A percentile compares a stretch with the other conserved stretches of the same genome.
Evolutionary conservation across 2,113 vertebrate genomes (phyloP).

Genomic region (Andinoacara biseriatus): DNA sequence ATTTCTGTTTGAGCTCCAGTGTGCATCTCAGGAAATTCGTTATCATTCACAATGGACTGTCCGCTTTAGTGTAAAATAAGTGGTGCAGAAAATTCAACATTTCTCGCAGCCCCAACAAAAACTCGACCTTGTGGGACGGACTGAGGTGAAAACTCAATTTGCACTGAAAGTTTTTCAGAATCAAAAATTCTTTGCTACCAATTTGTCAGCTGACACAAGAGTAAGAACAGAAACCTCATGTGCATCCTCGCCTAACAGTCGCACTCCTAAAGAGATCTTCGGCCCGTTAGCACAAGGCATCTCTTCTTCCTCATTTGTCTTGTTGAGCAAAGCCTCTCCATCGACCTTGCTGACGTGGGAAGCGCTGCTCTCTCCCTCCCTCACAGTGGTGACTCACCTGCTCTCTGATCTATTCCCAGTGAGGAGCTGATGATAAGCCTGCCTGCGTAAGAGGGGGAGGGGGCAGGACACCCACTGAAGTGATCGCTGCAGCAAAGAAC

Average conservation of each 20-base stretch:
- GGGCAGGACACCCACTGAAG: conserved; percentile 47
- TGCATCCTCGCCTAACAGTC: conserved; percentile 7
- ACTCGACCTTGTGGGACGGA: conserved; percentile 26
- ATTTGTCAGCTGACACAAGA: not conserved
- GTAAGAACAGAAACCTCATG: not conserved
- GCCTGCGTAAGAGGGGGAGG: conserved; percentile 29
- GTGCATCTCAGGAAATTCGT: conserved; percentile 14
- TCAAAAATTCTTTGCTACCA: not conserved
- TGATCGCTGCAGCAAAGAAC: conserved; percentile 58
- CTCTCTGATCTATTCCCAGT: conserved; percentile 71
- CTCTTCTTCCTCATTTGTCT: conserved; percentile 11
- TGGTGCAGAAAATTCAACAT: conserved; percentile 26
- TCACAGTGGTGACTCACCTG: conserved; percentile 76
- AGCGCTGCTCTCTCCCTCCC: conserved; percentile 41
- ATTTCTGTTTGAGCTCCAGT: not conserved
- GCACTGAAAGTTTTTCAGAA: conserved; percentile 33
- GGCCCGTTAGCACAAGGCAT: not conserved
- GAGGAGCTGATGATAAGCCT: conserved; percentile 57
- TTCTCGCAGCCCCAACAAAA: conserved; percentile 29
- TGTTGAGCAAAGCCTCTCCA: conserved; percentile 23
- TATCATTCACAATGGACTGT: conserved; percentile 5
- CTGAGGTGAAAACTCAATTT: conserved; percentile 17
- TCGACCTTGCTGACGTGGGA: conserved; percentile 66
- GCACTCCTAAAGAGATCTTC: not conserved
- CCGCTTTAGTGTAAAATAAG: conserved; percentile 30